Base-by-base conservation (phyloP, 2,888 invertebrate genomes). In the Rhingia rostrata region DNA sequence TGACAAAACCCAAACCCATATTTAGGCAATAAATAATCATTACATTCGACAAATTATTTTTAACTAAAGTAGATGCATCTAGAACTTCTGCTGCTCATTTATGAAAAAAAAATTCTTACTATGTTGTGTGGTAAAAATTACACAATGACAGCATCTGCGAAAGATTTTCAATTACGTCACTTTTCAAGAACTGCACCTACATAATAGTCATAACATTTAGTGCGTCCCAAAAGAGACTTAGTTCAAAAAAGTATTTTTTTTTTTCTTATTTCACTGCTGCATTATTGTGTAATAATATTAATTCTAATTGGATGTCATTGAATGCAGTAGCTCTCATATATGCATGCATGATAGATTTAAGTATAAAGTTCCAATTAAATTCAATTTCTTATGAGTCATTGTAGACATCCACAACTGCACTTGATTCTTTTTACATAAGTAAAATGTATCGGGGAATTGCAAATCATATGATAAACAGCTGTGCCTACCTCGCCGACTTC, bases 401-500 rank as follows among this genome's bases (percentile, higher is more conserved):
- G 12, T 2, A 45, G 6, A 30, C 58, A 41, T 30, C n/a, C n/a
- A 30, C 41, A 33, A 41, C 22, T 10, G 12, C 22, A 66, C 47
- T 39, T 47, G 10, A 32, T 51, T 45, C 33, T 45, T 56, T 72
- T 53, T 70, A 45, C 49, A 41, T 32, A 12, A 60, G 12, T 78
- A 39, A 70, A 64, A 69, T 56, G 64, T 70, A 54, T 84, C 35
- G 43, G 49, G 70, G 70, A 80, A 74, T 79, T 84, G 61, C 74
- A 70, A 66, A 70, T 61, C 80, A 75, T 75, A 80, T 79, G 84
- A 54, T 61, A 84, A 84, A 80, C 84, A 84, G 84, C 84, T 84
- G 79, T 69, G 74, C 72, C 78, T 69, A 69, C 58, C n/a, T n/a
- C 32, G 32, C 43, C n/a, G 12, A 12, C 61, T 30, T 12, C 70